Evolutionary conservation across 64 coral and sea anemone species (phyloP).

Genomic region (Orbicella faveolata): DNA sequence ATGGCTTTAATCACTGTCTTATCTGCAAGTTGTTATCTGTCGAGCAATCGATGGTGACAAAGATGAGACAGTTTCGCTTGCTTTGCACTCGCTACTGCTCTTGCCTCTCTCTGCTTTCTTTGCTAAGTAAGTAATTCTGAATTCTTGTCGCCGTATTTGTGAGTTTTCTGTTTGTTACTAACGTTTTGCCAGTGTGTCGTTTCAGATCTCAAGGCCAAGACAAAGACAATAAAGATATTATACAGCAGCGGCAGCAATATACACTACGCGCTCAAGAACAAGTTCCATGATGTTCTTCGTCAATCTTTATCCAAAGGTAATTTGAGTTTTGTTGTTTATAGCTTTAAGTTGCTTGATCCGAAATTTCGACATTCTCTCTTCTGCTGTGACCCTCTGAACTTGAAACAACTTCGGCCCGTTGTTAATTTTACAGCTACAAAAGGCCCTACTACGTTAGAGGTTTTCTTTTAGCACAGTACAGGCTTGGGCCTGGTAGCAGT

Average conservation of each 20-base stretch:
- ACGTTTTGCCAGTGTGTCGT: background rate
- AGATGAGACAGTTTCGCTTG: slow-evolving; percentile 3
- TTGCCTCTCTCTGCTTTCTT: background rate
- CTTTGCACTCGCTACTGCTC: slow-evolving; percentile 5
- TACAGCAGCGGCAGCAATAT: slow-evolving; percentile 23
- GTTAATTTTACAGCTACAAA: too few relatives aligned
- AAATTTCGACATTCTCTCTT: too few relatives aligned
- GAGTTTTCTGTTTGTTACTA: background rate
- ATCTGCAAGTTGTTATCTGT: background rate
- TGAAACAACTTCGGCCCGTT: too few relatives aligned
- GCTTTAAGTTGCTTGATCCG: background rate
- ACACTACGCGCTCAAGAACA: slow-evolving; percentile 19
- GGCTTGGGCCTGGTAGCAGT: too few relatives aligned
- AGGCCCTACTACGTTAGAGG: too few relatives aligned
- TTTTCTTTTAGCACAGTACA: too few relatives aligned
- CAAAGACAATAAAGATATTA: background rate
- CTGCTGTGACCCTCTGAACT: too few relatives aligned
- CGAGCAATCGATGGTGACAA: background rate
- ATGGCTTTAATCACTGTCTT: background rate
- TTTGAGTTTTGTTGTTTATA: background rate
- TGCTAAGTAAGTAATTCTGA: too few relatives aligned
- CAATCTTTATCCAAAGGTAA: background rate
- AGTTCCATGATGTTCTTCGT: too few relatives aligned
- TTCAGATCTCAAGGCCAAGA: slow-evolving; percentile 16
- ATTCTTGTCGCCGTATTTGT: too few relatives aligned